Evolutionary conservation across 2,113 vertebrate species (phyloP).

Genomic region (Nycticorax nycticorax): DNA sequence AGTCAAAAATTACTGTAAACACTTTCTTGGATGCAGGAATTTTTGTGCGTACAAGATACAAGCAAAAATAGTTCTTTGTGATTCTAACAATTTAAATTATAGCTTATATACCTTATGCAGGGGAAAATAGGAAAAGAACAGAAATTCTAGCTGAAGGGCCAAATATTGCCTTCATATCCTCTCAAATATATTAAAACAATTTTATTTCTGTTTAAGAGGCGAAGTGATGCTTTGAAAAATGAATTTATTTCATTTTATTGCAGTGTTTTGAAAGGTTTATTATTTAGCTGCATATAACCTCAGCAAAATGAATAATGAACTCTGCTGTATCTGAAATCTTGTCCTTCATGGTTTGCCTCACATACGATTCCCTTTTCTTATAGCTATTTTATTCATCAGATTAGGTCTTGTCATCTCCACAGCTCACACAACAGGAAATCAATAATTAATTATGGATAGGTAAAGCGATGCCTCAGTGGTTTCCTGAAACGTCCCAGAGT

Average conservation of each 20-base stretch:
- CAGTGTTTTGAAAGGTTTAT: neutral
- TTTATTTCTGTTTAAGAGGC: neutral
- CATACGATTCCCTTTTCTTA: conserved; percentile 17
- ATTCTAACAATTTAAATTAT: neutral
- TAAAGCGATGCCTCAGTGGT: conserved; percentile 32
- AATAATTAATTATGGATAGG: conserved; percentile 71
- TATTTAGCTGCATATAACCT: neutral
- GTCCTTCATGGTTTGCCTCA: conserved; percentile 60
- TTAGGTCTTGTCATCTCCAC: conserved; percentile 32
- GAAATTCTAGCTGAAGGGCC: neutral
- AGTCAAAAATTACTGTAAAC: neutral
- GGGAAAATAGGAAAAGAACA: neutral
- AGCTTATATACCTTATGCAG: neutral
- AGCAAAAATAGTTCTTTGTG: neutral
- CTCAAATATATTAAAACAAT: neutral
- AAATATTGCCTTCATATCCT: neutral
- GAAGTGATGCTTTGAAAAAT: conserved; percentile 35
- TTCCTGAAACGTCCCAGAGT: neutral
- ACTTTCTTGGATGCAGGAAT: neutral
- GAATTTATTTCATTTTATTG: conserved; percentile 29
- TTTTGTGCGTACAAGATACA: neutral
- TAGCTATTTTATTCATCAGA: conserved; percentile 26
- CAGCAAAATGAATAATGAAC: conserved; percentile 43
- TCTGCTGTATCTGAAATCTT: neutral
- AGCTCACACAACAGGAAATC: conserved; percentile 65